Base-by-base conservation (phyloP, 2,888 invertebrate species). In the Ormyrus pomaceus region DNA sequence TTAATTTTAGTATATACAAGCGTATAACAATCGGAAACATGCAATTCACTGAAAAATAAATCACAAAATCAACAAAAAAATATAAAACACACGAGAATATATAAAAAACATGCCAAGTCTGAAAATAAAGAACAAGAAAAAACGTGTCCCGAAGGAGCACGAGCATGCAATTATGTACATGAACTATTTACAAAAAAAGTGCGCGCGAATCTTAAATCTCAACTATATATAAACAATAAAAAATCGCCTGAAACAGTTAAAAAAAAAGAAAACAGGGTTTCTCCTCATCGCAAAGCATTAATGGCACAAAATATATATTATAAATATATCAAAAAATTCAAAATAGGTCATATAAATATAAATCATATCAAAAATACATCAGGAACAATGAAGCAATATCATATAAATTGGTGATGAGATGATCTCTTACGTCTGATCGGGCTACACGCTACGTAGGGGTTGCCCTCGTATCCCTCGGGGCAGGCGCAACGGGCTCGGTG, bases 401-500 rank as follows among this genome's bases (percentile, higher is more conserved):
- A 19, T 19, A 19, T 19, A 45, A n/a, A 4, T 0, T 51, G 50
- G n/a, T 51, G n/a, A 45, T 3, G 10, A 46, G 9, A 34, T 19
- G 19, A 19, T 1, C 19, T 64, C 82, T 80, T 80, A 82, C 80
- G 59, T 66, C 65, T 78, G n/a, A 13, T 11, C 3, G 68, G 82
- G 56, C 11, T 56, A 66, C 82, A 82, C 65, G 72, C 75, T 13
- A 86, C 92, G 87, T 95, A 94, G 7, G 97, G 95, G 91, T 97
- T 95, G 68, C 97, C 97, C 34, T 93, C 93, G 86, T 95, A 95
- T 65, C 94, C 94, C 6, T 94, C 92, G 0, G 94, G 94, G 87
- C 97, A 97, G 86, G 95, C 94, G 86, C 97, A 97, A 9, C 95
- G 93, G 3, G 96, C 95, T 84, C 94, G 93, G 89, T 97, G 96